Evolutionary conservation across 92 coral and sea anemone species (phyloP).

Genomic region (Epizoanthus stellaris): DNA sequence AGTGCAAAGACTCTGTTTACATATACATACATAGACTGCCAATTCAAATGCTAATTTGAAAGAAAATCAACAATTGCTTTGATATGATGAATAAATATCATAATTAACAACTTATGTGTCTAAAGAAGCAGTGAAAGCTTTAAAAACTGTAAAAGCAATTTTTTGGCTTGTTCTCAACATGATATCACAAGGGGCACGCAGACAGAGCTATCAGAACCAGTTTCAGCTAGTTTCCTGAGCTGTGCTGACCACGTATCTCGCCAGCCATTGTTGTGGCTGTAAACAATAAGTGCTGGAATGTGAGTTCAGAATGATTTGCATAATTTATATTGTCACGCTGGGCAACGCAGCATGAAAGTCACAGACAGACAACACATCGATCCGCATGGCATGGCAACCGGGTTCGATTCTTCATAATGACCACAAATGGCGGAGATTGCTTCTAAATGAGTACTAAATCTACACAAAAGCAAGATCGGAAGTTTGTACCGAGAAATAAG

Average conservation of each 20-base stretch:
- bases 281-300: not conserved
- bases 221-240: slow-evolving; percentile 3
- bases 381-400: slow-evolving; percentile 1
- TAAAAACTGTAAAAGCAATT: not conserved
- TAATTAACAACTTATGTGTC: slow-evolving; percentile 5
- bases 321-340: slow-evolving; percentile 12
- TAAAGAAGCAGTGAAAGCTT: not conserved
- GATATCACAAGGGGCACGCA: not conserved
- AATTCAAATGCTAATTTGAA: slow-evolving; percentile 9
- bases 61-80: slow-evolving; percentile 1
- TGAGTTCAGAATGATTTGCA: not conserved
- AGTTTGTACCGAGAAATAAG: not conserved
- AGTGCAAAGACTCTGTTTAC: slow-evolving; percentile 25
- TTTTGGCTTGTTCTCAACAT: not conserved
- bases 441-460: slow-evolving; percentile 1
- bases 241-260: not conserved
- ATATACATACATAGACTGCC: not conserved
- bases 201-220: not conserved
- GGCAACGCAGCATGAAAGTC: not conserved
- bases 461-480: not conserved
- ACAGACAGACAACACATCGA: not conserved
- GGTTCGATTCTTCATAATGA: not conserved
- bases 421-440: slow-evolving; percentile 15
- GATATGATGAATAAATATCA: slow-evolving; percentile 1
- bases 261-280: slow-evolving; percentile 6